These are phyloP conservation scores for Trichogramma evanescens DNA, from an alignment of 2,888 invertebrate species.

Conservation along the genomic window DNA sequence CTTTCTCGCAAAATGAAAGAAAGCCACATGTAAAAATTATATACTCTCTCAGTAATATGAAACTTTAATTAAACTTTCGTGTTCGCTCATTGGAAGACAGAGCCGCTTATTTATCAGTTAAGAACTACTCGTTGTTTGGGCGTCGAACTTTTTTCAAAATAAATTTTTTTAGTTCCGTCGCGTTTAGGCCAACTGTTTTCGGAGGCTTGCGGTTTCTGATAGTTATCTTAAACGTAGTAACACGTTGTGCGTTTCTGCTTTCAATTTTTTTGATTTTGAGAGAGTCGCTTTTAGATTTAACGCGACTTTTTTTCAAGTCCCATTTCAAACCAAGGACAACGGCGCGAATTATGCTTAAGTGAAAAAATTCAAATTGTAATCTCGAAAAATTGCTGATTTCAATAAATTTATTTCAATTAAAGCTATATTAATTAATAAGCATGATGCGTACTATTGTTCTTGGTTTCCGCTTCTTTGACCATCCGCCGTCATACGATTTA, in stretches of 20 bases:
- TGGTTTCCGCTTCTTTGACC: too few species aligned
- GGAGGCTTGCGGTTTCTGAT: neutral
- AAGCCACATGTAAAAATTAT: constrained; percentile 15
- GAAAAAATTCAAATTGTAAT: too few species aligned
- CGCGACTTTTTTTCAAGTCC: too few species aligned
- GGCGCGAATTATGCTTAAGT: too few species aligned
- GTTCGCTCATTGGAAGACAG: constrained; percentile 18
- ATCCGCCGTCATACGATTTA: too few species aligned
- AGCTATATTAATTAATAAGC: too few species aligned
- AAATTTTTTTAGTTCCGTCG: neutral
- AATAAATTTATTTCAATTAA: too few species aligned
- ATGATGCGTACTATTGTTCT: too few species aligned
- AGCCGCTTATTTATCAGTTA: constrained; percentile 6
- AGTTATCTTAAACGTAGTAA: neutral
- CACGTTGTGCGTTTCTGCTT: constrained; percentile 16
- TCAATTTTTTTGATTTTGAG: constrained; percentile 5
- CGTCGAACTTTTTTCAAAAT: constrained; percentile 10
- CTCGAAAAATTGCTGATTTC: too few species aligned
- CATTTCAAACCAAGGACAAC: too few species aligned
- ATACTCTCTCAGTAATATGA: constrained; percentile 16
- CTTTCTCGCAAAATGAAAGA: constrained; percentile 25
- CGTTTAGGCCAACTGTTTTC: constrained; percentile 1
- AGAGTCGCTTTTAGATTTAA: neutral
- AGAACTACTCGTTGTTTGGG: constrained; percentile 19
- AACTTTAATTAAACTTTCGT: constrained; percentile 20